A percentile compares a stretch with the other conserved stretches of the same genome.
Evolutionary conservation across 1,140 invertebrate genomes (phyloP).

Genomic region (Caenorhabditis latens): DNA sequence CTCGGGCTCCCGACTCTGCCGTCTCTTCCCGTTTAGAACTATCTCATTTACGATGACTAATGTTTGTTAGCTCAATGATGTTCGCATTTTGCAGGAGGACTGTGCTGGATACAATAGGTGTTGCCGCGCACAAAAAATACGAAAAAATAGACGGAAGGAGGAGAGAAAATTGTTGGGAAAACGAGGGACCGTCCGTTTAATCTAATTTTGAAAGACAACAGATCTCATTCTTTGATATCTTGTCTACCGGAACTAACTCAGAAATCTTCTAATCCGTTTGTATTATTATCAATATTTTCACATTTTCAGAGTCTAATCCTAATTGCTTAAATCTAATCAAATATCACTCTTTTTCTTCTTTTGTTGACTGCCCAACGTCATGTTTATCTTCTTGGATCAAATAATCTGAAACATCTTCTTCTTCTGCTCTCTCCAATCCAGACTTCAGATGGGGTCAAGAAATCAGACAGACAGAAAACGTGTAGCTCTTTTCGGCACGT

Average conservation of each 20-base stretch:
- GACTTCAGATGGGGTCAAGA: conserved; percentile 2
- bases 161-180: no score
- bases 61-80: conserved; percentile 53
- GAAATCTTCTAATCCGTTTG: conserved; percentile 5
- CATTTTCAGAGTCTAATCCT: neutral
- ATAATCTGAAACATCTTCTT: neutral
- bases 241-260: neutral
- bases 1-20: neutral
- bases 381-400: neutral
- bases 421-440: neutral
- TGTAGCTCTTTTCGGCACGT: neutral
- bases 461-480: conserved; percentile 38
- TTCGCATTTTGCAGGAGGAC: neutral
- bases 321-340: conserved; percentile 36
- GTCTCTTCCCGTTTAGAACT: conserved; percentile 13
- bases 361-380: neutral
- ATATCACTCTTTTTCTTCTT: neutral
- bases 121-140: conserved; percentile 13
- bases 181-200: conserved; percentile 4
- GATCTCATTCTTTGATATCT: conserved; percentile 10
- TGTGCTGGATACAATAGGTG: conserved; percentile 24
- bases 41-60: conserved; percentile 27
- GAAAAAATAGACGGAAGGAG: neutral
- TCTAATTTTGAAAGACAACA: neutral
- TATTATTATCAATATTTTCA: neutral